phyloP scores from a whole-genome alignment of 2,797 vertebrate genomes.

The Sebastes kiyomatsui region DNA sequence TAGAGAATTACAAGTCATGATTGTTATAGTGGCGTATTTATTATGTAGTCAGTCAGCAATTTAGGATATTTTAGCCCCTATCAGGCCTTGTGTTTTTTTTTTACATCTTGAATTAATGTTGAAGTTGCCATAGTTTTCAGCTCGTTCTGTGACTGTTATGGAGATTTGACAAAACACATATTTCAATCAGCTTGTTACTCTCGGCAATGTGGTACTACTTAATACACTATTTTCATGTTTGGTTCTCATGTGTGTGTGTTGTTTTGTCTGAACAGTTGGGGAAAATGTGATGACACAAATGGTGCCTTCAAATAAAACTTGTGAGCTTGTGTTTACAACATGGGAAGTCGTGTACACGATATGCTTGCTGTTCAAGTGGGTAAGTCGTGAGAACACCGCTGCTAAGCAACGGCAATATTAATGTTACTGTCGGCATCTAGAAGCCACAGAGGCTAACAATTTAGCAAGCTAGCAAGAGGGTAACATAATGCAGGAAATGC shows the following conservation, averaged over 20 bases:
- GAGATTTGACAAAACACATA: neutral
- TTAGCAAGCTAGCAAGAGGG: no score
- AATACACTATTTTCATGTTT: neutral
- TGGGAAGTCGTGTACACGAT: rapidly evolving
- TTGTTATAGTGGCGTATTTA: neutral
- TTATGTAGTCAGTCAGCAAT: neutral
- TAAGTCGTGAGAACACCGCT: no score
- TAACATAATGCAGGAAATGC: no score
- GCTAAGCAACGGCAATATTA: no score
- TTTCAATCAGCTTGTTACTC: neutral
- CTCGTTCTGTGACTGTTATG: neutral
- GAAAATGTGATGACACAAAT: neutral
- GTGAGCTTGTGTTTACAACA: no score
- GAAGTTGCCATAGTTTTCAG: neutral
- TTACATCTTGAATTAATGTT: neutral
- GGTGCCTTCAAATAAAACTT: no score
- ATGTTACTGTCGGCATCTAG: no score
- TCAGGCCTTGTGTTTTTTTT: neutral
- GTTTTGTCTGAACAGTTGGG: neutral
- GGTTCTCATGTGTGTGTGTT: neutral
- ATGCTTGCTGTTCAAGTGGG: rapidly evolving
- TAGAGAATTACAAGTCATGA: neutral
- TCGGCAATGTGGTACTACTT: no score
- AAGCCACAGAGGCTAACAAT: no score
- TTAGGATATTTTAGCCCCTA: neutral